phyloP scores from a whole-genome alignment of 2,113 vertebrate species.

The Cynopterus brachyotis region DNA sequence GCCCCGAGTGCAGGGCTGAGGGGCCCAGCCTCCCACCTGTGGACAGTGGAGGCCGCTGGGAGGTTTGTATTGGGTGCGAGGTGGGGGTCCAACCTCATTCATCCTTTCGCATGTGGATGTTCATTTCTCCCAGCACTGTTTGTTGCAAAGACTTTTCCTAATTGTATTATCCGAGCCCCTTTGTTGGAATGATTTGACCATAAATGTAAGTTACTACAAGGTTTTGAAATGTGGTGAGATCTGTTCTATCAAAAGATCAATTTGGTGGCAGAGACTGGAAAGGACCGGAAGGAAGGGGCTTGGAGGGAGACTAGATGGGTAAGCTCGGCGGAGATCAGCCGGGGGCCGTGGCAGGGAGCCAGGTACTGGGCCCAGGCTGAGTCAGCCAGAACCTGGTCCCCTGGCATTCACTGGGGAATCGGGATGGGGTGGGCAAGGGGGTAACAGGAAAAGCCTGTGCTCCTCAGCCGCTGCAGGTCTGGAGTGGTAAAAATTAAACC shows the following conservation, averaged over 20 bases:
- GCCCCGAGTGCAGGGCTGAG: background rate
- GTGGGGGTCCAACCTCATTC: background rate
- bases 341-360: rapidly evolving
- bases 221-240: background rate
- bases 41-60: background rate
- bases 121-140: background rate
- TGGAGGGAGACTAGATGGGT: background rate
- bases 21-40: background rate
- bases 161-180: background rate
- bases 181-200: background rate
- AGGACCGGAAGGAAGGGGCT: background rate
- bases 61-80: background rate
- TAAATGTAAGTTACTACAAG: background rate
- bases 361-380: background rate
- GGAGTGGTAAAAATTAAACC: slow-evolving; percentile 3
- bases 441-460: background rate
- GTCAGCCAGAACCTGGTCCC: background rate
- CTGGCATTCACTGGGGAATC: background rate
- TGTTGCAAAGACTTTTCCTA: background rate
- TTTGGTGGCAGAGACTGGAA: background rate
- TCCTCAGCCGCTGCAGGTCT: background rate
- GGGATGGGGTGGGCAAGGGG: background rate
- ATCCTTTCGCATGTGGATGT: background rate
- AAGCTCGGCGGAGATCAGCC: background rate
- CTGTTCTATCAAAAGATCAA: background rate